A percentile compares a stretch with the other conserved stretches of the same genome.
These are phyloP conservation scores for Pissodes strobi DNA, from an alignment of 1,140 invertebrate species.

Conservation along the genomic window DNA sequence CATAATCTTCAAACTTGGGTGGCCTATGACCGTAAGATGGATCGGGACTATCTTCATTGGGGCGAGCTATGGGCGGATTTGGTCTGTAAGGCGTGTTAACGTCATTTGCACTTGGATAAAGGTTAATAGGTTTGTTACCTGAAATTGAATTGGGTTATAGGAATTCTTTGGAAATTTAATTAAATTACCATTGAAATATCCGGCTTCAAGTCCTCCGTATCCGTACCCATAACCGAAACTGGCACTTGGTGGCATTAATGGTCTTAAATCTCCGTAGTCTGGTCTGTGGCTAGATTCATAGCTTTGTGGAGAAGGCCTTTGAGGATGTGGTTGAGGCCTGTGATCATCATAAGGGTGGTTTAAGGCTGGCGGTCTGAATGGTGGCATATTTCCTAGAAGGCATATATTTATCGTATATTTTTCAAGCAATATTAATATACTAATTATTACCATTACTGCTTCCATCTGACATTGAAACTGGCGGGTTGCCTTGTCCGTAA, in stretches of 20 bases:
- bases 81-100: background rate
- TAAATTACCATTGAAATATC: no score
- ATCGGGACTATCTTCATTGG: slow-evolving; percentile 11
- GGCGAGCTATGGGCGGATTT: slow-evolving; percentile 7
- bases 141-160: no score
- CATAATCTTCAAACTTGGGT: background rate
- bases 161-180: no score
- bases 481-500: no score
- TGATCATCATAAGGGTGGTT: slow-evolving; percentile 36
- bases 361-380: slow-evolving; percentile 30
- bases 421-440: no score
- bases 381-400: slow-evolving; percentile 23
- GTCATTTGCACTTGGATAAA: slow-evolving; percentile 8
- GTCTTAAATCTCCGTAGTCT: background rate
- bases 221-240: background rate
- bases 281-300: background rate
- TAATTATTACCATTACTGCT: no score
- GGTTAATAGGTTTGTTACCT: slow-evolving; percentile 3
- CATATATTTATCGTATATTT: no score
- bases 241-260: background rate
- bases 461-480: no score
- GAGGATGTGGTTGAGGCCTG: slow-evolving; percentile 4
- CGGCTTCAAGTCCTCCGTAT: no score
- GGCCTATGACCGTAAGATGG: slow-evolving; percentile 5
- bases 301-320: slow-evolving; percentile 7